phyloP scores from a whole-genome alignment of 2,113 vertebrate genomes.

The Mohoua ochrocephala region DNA sequence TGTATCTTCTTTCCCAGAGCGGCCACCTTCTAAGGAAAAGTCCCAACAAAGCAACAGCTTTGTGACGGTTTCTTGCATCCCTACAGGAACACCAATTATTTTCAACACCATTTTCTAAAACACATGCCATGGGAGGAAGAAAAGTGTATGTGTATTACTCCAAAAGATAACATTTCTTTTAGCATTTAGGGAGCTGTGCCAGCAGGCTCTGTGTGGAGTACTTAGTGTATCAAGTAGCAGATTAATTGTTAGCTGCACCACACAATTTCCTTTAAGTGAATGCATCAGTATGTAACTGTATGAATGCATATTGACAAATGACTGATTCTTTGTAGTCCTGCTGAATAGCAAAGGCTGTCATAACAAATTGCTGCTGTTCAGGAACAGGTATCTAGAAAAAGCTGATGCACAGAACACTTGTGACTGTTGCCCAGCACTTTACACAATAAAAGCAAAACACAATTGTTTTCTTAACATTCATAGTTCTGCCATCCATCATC shows the following conservation, averaged over 20 bases:
- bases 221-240: background rate
- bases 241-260: slow-evolving; percentile 15
- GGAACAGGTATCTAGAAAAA: slow-evolving; percentile 40
- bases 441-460: background rate
- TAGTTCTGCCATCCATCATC: background rate
- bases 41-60: background rate
- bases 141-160: background rate
- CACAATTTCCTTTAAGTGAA: background rate
- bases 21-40: background rate
- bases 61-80: background rate
- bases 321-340: slow-evolving; percentile 13
- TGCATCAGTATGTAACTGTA: background rate
- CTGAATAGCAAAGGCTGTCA: slow-evolving; percentile 59
- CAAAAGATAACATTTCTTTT: background rate
- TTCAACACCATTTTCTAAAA: background rate
- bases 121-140: background rate
- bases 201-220: background rate
- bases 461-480: slow-evolving; percentile 17
- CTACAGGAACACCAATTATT: background rate
- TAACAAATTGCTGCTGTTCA: slow-evolving; percentile 59
- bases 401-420: background rate
- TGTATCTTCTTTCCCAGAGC: background rate
- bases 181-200: background rate
- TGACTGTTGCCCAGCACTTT: background rate
- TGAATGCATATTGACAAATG: slow-evolving; percentile 47